Base-by-base conservation (phyloP, 2,888 invertebrate genomes). In the Scrobipalpa costella region DNA sequence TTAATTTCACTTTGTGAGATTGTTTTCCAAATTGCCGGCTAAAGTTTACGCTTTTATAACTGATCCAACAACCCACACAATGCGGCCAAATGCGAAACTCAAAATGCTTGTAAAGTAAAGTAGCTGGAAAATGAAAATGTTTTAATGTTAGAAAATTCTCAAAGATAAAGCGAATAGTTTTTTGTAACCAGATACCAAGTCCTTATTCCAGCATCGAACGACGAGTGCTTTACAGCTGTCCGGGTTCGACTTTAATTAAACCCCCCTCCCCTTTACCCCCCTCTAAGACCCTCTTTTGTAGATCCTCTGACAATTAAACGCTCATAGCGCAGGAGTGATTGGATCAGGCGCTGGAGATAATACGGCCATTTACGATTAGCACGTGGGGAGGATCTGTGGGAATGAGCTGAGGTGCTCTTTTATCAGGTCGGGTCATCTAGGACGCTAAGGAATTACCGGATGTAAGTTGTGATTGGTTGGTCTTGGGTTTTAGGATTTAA, bases 221-320 rank as follows among this genome's bases (percentile, higher is more conserved):
- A 69, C 67, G 67, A 71, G 70, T 73, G 66, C 72, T 74, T 74
- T 72, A 73, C 74, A 73, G 70, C 70, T 70, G 71, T 75, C 74
- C 67, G 64, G 67, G 40, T 49, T 40, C 65, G 66, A 67, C 61
- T 66, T 73, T 74, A 73, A 74, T 73, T 74, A 73, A 75, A 75
- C 72, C 64, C 66, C 50, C 65, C 15, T 8, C 13, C 5, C 27
- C 27, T n/a, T n/a, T 9, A 1, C 60, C 60, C 49, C 47, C 33
- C 52, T 21, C 50, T 6, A 27, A 17, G 21, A 27, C 33, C 52
- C 33, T 55, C 55, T 34, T 55, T 33, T 49, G 7, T 15, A 49
- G 49, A 49, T 33, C 55, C 55, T 27, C 55, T 15, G 34, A 33
- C 50, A 73, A 75, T 71, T 70, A 73, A 73, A 75, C 65, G 67